Evolutionary conservation across 1,140 invertebrate genomes (phyloP), one percentile per base, ranked within the genome.

Genomic region (Melipona quadrifasciata): DNA sequence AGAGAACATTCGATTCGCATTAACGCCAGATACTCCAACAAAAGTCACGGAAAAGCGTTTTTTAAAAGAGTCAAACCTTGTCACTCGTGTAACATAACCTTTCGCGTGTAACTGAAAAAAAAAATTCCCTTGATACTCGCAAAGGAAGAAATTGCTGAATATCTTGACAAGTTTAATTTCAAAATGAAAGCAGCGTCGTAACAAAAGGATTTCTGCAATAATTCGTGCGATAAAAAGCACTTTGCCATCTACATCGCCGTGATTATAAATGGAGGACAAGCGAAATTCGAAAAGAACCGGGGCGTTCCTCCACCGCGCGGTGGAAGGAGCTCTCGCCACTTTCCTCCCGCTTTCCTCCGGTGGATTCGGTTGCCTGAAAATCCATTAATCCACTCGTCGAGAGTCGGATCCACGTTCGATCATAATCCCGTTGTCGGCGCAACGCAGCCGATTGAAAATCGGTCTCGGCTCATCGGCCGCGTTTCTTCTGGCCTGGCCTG

Each of bases 361-460:
- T 3, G 31, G 24, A 12, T 19, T 53, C 64, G 14, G 55, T 70
- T 67, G 67, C 39, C 57, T 55, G 11, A 21, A 58, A 64, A 79
- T 78, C 82, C 76, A 77, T 84, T 84, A 79, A 79, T 84, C 76
- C 55, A 61, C 27, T 55, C 75, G 75, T n/a, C 65, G 74, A 77
- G 81, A 61, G 34, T 64, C 74, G 81, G 57, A 70, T 83, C 81
- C 65, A 58, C 64, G 75, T 70, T 71, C 82, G 67, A 84, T 71
- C 65, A 71, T 79, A 84, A 84, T 84, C 82, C 67, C 82, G 76
- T 84, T 79, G 75, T 84, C 76, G 65, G 75, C 55, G 67, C 47
- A 72, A 84, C 82, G 58, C 24, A n/a, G 39, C 80, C 73, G 80
- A 82, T 82, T 79, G 82, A 84, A 71, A 61, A 84, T 79, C 82